Evolutionary conservation across 2,888 invertebrate species (phyloP), one percentile per base, ranked within the genome.

Genomic region (Serripes groenlandicus): DNA sequence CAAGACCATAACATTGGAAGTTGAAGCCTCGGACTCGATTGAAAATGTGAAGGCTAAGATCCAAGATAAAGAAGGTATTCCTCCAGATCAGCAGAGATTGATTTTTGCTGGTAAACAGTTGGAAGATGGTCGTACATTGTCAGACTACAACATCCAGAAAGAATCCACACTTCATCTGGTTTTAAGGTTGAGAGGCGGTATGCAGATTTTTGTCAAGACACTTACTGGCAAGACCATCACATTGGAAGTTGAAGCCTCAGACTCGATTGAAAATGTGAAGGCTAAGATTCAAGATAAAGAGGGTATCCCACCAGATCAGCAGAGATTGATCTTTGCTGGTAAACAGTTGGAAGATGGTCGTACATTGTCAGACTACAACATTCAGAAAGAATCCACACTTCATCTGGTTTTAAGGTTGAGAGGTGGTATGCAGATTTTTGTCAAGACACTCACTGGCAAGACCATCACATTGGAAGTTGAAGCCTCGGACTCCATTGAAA

Each of bases 71-170:
- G 95, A 96, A 95, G 91, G 91, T 28, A 90, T 96, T 84, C 96
- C 96, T 1, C 96, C 96, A 77, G 97, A 97, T 95, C 97, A 97
- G 95, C 97, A 97, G 95, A 96, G 97, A 93, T 96, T 98, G 95
- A 98, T 98, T 95, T 98, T 98, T 95, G 98, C 98, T 90, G 98
- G 98, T 76, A 98, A 98, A 95, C 99, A 99, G 95, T 95, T 99
- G 93, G 98, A 98, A 95, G 98, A 99, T 96, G 98, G 98, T 3
- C 96, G 98, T 73, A 98, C 98, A 1, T 95, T 99, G 42, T 97
- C 97, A 0, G 98, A 99, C 94, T 98, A 98, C 95, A 98, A 98
- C 95, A 98, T 98, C 94, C 98, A 99, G 95, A 98, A 98, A 95
- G 98, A 98, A 95, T 98, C 98, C 0, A 99, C 99, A 18, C 96